Percentiles rank a stretch among this genome's conserved stretches.
Evolutionary conservation across 1,140 invertebrate species (phyloP).

Genomic region (Drosophila kikkawai): DNA sequence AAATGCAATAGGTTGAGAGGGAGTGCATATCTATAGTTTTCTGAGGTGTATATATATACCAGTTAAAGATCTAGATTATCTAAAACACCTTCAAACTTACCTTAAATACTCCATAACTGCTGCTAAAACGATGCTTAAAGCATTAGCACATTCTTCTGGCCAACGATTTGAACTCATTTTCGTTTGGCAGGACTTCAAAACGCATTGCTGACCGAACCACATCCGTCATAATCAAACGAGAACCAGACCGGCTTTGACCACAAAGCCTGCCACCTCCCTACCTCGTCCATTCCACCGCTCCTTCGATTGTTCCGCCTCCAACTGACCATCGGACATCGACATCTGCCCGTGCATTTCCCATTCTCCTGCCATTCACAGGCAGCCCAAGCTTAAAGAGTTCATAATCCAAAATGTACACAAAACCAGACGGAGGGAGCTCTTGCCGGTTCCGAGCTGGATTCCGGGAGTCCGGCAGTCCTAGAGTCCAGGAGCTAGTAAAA

Average conservation of each 20-base stretch:
- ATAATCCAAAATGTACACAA: constrained; percentile 73
- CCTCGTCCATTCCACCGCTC: background rate
- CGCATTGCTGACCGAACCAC: constrained; percentile 22
- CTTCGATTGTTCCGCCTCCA: constrained; percentile 15
- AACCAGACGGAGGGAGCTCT: constrained; percentile 32
- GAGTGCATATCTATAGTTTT: background rate
- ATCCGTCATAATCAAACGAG: constrained; percentile 49
- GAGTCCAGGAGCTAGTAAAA: constrained; percentile 59
- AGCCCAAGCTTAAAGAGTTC: constrained; percentile 65
- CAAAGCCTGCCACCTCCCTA: constrained; percentile 17
- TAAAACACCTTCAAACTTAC: too few species aligned
- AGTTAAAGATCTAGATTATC: too few species aligned
- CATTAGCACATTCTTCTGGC: constrained; percentile 8
- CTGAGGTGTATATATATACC: too few species aligned
- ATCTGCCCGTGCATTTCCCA: constrained; percentile 24
- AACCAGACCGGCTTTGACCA: constrained; percentile 34
- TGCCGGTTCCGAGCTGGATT: background rate
- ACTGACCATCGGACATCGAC: constrained; percentile 39
- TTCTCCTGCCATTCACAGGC: constrained; percentile 13
- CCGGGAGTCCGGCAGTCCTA: background rate
- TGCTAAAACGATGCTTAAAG: constrained; percentile 5
- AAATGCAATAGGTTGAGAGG: background rate
- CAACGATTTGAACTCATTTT: constrained; percentile 29
- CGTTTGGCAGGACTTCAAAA: constrained; percentile 20
- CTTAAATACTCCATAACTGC: background rate